These are phyloP conservation scores for Microcebus tavaratra DNA, from an alignment of 2,113 vertebrate species.

Conservation along the genomic window DNA sequence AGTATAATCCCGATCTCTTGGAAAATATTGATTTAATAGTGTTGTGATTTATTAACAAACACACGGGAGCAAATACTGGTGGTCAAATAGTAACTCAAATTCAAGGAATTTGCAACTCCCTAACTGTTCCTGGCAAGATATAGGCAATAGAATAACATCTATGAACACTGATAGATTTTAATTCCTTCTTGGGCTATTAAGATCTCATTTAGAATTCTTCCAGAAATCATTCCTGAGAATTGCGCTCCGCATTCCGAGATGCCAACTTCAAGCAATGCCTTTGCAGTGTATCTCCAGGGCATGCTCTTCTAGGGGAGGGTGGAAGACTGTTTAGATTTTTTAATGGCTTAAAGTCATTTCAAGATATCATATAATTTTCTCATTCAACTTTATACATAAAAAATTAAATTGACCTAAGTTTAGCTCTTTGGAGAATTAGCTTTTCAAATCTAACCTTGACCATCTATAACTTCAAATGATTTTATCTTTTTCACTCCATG, in stretches of 20 bases:
- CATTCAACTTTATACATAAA: slow-evolving; percentile 72
- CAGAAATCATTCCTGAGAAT: slow-evolving; percentile 50
- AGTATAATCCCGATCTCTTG: neutral
- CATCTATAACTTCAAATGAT: slow-evolving; percentile 57
- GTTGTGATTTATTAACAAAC: neutral
- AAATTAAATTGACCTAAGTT: slow-evolving; percentile 61
- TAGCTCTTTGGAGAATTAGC: slow-evolving; percentile 65
- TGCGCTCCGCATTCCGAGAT: slow-evolving; percentile 41
- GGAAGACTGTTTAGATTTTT: slow-evolving; percentile 63
- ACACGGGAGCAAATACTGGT: neutral
- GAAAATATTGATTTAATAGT: slow-evolving; percentile 11
- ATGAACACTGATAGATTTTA: slow-evolving; percentile 32
- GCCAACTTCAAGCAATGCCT: slow-evolving; percentile 9
- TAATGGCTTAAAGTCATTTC: slow-evolving; percentile 69
- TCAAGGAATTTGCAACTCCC: neutral
- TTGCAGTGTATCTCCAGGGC: slow-evolving; percentile 6
- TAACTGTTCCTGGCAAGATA: neutral
- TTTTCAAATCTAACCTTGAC: slow-evolving; percentile 67
- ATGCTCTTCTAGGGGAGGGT: neutral
- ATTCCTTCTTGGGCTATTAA: slow-evolving; percentile 56
- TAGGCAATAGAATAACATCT: neutral
- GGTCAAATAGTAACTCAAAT: neutral
- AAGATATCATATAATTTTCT: slow-evolving; percentile 59
- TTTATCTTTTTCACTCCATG: slow-evolving; percentile 32
- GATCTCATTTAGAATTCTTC: slow-evolving; percentile 58